phyloP scores from a whole-genome alignment of 1,140 invertebrate species.

The Grapholita molesta region DNA sequence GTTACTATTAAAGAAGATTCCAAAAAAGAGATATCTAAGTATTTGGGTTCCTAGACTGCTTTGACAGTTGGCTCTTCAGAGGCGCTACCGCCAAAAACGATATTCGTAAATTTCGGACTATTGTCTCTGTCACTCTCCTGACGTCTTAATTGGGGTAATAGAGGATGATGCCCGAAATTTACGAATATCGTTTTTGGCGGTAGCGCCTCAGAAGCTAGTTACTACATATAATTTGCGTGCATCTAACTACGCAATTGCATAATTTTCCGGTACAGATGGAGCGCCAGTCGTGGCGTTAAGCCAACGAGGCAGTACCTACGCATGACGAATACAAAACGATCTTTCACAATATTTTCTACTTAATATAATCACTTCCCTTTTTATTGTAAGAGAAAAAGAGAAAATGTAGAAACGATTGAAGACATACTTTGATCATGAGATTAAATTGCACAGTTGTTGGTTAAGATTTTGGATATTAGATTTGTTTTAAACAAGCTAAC shows the following conservation, averaged over 20 bases:
- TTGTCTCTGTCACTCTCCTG: too few species aligned
- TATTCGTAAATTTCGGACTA: too few species aligned
- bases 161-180: too few species aligned
- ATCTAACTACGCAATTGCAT: background rate
- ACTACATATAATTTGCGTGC: too few species aligned
- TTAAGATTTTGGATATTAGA: background rate
- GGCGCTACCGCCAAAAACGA: too few species aligned
- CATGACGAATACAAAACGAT: background rate
- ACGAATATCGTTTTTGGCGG: too few species aligned
- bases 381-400: background rate
- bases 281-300: background rate
- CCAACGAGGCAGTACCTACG: background rate
- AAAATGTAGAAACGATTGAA: background rate
- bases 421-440: background rate
- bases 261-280: background rate
- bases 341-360: conserved; percentile 15
- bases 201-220: too few species aligned
- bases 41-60: too few species aligned
- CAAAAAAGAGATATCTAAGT: too few species aligned
- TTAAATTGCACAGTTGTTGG: background rate
- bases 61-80: too few species aligned
- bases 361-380: background rate
- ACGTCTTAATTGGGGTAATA: too few species aligned
- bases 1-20: too few species aligned
- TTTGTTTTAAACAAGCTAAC: background rate